These are phyloP conservation scores for Melinaea menophilus DNA, from an alignment of 2,888 invertebrate genomes.

Conservation along the genomic window DNA sequence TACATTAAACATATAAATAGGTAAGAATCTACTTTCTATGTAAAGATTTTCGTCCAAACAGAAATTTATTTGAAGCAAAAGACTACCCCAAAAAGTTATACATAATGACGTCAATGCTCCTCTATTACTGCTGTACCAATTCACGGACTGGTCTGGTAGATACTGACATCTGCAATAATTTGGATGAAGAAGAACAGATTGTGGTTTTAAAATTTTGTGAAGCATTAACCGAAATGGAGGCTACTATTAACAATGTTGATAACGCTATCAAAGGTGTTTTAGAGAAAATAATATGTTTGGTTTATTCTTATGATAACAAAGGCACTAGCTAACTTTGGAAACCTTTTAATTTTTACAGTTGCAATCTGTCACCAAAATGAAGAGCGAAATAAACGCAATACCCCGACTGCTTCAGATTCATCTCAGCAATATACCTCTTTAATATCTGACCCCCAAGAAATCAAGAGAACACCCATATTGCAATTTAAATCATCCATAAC, in stretches of 20 bases:
- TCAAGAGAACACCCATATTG: constrained; percentile 27
- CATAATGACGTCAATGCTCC: constrained; percentile 46
- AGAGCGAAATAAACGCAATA: not conserved
- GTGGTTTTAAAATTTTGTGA: constrained; percentile 57
- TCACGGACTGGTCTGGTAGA: constrained; percentile 46
- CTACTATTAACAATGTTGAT: constrained; percentile 51
- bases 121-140: constrained; percentile 54
- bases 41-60: constrained; percentile 24
- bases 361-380: not conserved
- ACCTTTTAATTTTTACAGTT: not conserved
- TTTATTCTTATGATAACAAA: not conserved
- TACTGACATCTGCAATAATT: constrained; percentile 45
- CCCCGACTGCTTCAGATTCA: constrained; percentile 9
- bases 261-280: constrained; percentile 46
- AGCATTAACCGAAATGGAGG: constrained; percentile 47
- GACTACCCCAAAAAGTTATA: constrained; percentile 47
- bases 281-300: not conserved
- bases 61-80: constrained; percentile 43
- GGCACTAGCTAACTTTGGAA: not conserved
- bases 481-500: constrained; percentile 48
- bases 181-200: constrained; percentile 46
- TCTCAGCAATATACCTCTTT: constrained; percentile 11
- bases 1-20: not conserved
- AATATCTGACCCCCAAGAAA: constrained; percentile 1
- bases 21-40: not conserved